Base-by-base conservation (phyloP, 2,113 vertebrate genomes). In the Spheniscus mendiculus region DNA sequence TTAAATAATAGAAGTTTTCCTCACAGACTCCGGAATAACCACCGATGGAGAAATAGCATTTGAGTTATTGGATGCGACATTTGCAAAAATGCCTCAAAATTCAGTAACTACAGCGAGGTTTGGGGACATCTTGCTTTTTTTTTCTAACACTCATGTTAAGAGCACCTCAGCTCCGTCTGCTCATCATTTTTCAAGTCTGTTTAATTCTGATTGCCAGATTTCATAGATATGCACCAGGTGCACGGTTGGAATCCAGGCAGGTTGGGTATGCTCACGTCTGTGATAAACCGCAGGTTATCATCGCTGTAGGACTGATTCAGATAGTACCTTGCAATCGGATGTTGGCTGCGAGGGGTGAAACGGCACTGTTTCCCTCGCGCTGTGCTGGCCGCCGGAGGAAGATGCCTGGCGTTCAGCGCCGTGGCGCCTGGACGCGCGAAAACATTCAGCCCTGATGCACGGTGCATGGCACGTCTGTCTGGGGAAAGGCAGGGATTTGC, bases 1-100 rank as follows among this genome's bases (percentile, higher is more conserved):
- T 97, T 97, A 96, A 97, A 97, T 97, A 97, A 97, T 96, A 92
- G 87, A 97, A 82, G 71, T 95, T 96, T 97, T 96, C 70, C 85
- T 97, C 38, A 34, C 45, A 63, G 53, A n/a, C 69, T 88, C 16
- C 50, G 65, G 56, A 95, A 74, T 63, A 89, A 81, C 62, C n/a
- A 32, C 87, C 53, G 42, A 55, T 92, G 84, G 94, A 56, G 85
- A 94, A 93, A 87, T 47, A 74, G 42, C 3, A 0, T 92, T 76
- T 93, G 65, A 83, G 38, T 77, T 90, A 59, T 26, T 95, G 80
- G 79, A 86, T 4, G 4, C 7, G 21, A 11, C 0, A 0, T 67
- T 94, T 87, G 61, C 91, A 91, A 73, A 67, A 65, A 49, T 49
- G 85, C 70, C 55, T 90, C 34, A 78, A 74, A 70, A 58, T 78